Percentiles rank a stretch among this genome's conserved stretches.
Conservation (phyloP, 2,888 invertebrate genomes). For the Idaea aversata region DNA sequence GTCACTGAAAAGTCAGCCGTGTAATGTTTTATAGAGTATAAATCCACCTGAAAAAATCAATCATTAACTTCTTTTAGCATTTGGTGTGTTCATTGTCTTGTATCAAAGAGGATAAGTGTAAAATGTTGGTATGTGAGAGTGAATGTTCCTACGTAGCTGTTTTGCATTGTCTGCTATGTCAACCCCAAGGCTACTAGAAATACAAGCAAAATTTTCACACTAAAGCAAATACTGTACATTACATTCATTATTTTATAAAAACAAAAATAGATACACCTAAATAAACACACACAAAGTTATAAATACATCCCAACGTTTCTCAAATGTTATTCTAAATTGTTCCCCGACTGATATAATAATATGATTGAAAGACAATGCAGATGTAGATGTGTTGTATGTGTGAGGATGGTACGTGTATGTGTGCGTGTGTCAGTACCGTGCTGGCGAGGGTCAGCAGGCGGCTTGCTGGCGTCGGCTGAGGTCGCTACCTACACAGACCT, state of each 20-base stretch:
- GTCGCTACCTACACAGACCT: constrained; percentile 80
- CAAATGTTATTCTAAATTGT: background rate
- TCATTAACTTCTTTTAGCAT: constrained; percentile 13
- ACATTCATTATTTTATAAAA: background rate
- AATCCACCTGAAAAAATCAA: constrained; percentile 26
- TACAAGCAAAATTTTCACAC: background rate
- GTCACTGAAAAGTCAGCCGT: constrained; percentile 55
- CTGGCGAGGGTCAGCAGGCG: constrained; percentile 59
- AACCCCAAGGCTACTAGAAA: background rate
- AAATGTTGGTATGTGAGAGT: constrained; percentile 20
- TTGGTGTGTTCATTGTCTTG: constrained; percentile 27
- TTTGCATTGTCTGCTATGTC: constrained; percentile 12
- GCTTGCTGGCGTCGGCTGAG: constrained; percentile 60
- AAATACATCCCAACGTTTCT: background rate
- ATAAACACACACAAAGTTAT: background rate
- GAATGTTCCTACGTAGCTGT: constrained; percentile 8
- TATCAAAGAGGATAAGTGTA: constrained; percentile 28
- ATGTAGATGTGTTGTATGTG: constrained; percentile 30
- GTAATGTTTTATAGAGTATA: constrained; percentile 34
- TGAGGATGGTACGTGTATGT: constrained; percentile 23
- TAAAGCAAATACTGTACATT: background rate
- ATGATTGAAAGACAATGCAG: background rate
- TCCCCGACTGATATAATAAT: background rate
- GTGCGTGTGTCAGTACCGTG: constrained; percentile 71
- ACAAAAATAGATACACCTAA: background rate